phyloP scores from a whole-genome alignment of 1,140 invertebrate species.

The Drosophila grimshawi region DNA sequence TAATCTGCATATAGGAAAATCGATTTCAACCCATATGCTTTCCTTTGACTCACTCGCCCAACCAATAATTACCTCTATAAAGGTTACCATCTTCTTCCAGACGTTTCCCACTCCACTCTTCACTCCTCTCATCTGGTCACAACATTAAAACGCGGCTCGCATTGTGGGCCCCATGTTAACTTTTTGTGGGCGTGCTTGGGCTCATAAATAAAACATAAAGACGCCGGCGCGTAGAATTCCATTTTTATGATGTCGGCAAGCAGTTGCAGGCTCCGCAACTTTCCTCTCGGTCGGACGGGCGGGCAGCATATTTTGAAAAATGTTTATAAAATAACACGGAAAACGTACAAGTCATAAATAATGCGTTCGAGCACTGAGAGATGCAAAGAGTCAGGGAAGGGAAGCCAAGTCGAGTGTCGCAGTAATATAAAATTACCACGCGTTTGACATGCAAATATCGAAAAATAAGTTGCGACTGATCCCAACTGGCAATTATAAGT shows the following conservation, averaged over 20 bases:
- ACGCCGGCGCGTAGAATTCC: conserved; percentile 53
- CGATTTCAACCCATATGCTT: conserved; percentile 27
- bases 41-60: conserved; percentile 1
- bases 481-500: conserved; percentile 45
- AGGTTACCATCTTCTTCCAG: conserved; percentile 26
- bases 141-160: conserved; percentile 55
- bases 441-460: conserved; percentile 79
- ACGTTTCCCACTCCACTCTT: conserved; percentile 7
- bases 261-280: conserved; percentile 56
- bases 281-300: conserved; percentile 23
- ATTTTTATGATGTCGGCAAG: conserved; percentile 55
- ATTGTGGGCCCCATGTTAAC: conserved; percentile 43
- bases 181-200: conserved; percentile 54
- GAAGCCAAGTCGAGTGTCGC: conserved; percentile 54
- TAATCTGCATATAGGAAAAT: conserved; percentile 50
- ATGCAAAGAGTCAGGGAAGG: not conserved
- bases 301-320: conserved; percentile 76
- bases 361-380: conserved; percentile 54
- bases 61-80: conserved; percentile 50
- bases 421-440: conserved; percentile 78
- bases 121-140: not conserved
- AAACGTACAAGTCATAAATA: conserved; percentile 83
- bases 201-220: conserved; percentile 82
- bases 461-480: conserved; percentile 43
- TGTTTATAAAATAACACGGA: conserved; percentile 80